Base-by-base conservation (phyloP, 2,888 invertebrate genomes). In the Lithophane socia region DNA sequence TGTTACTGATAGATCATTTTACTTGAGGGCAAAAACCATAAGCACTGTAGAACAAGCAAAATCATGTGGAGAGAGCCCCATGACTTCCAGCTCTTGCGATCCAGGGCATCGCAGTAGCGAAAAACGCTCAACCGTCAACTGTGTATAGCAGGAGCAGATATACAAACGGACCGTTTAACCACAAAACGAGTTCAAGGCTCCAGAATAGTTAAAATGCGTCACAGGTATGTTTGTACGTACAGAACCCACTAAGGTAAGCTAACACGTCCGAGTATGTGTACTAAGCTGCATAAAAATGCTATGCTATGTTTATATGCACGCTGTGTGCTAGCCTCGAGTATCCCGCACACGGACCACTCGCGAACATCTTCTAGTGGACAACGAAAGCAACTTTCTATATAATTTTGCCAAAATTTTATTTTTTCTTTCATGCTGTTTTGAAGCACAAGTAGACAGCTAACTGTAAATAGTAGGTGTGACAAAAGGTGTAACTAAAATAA, bases 191-290 rank as follows among this genome's bases (percentile, higher is more conserved):
- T 24, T 54, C 52, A 80, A 54, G 77, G 37, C 13, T 37, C 21
- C 54, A 47, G 37, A 72, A 42, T 73, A 72, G 54, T 79, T 79
- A 37, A n/a, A 79, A 52, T 77, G 60, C 83, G 70, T 83, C 56
- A 68, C 21, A 58, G 37, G 29, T 24, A 67, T 56, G 56, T 81
- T 56, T 73, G 37, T 13, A 47, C 58, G 49, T 37, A 47, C 16
- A 68, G 47, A 68, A 67, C 80, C 54, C 72, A 49, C 82, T 75
- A 73, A 77, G 75, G 79, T 77, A 37, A 78, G 68, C 82, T 70
- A 82, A 80, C 75, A 74, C 8, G 73, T 47, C 21, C 29, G 29
- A 60, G 54, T 69, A 24, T 82, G 77, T 85, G 63, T 82, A 67
- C 64, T 67, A 69, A 80, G 58, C 66, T 72, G 61, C 60, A 77